phyloP scores from a whole-genome alignment of 1,140 invertebrate species.

The Belonocnema kinseyi region DNA sequence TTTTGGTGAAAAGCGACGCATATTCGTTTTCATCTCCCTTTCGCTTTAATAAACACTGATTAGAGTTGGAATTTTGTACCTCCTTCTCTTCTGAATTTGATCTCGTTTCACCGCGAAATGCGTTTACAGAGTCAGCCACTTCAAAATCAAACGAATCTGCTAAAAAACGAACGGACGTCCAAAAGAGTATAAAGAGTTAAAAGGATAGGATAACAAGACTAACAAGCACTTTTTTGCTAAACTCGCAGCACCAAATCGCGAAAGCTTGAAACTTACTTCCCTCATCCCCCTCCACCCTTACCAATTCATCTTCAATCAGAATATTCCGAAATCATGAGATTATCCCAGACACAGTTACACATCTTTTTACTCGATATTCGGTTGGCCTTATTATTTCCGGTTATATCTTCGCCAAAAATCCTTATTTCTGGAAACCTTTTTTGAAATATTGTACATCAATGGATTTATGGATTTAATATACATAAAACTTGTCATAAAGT shows the following conservation, averaged over 20 bases:
- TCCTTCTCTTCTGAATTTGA: conserved; percentile 38
- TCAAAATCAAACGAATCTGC: conserved; percentile 21
- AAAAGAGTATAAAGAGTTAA: conserved; percentile 33
- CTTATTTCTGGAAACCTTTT: not conserved
- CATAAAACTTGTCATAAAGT: conserved; percentile 2
- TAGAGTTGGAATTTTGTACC: conserved; percentile 40
- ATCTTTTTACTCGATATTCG: conserved; percentile 1
- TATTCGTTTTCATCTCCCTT: conserved; percentile 27
- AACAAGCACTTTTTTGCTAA: conserved; percentile 13
- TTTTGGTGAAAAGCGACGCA: not conserved
- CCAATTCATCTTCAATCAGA: conserved; percentile 4
- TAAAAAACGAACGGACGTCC: conserved; percentile 4
- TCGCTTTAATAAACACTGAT: conserved; percentile 61
- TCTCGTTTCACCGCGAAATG: conserved; percentile 34
- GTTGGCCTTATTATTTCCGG: not conserved
- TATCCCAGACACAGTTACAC: conserved; percentile 4
- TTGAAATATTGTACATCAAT: not conserved
- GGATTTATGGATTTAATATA: conserved; percentile 3
- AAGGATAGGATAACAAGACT: conserved; percentile 22
- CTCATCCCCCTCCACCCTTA: not conserved
- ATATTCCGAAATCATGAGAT: not conserved
- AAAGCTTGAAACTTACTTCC: conserved; percentile 2
- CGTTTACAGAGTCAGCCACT: conserved; percentile 35
- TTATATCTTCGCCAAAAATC: not conserved
- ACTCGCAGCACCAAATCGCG: conserved; percentile 3